These are phyloP conservation scores for Staurois parvus DNA, from an alignment of 2,797 vertebrate genomes.

Conservation along the genomic window DNA sequence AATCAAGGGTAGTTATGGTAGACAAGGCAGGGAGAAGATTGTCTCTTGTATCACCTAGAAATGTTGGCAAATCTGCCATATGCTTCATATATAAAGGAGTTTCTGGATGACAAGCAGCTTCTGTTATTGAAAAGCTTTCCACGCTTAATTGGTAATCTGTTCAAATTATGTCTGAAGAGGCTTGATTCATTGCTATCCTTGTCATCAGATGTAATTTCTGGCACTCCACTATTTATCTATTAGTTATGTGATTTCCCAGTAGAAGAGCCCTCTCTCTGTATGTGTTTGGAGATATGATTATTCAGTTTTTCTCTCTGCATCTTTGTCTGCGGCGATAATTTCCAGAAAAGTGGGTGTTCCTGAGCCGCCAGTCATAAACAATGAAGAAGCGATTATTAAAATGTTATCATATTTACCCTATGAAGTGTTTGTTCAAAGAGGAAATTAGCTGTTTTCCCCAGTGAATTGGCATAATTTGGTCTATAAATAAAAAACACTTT, in stretches of 20 bases:
- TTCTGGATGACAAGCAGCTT: not conserved
- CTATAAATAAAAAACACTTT: not conserved
- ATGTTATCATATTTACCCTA: not conserved
- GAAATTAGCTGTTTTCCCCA: not conserved
- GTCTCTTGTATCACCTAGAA: no score
- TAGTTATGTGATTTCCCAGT: slow-evolving; percentile 20
- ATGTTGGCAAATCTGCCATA: no score
- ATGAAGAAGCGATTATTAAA: not conserved
- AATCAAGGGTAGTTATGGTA: no score
- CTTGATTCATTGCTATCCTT: not conserved
- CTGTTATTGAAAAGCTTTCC: not conserved
- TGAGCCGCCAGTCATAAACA: slow-evolving; percentile 7
- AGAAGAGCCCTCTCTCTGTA: slow-evolving; percentile 8
- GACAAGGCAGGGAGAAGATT: no score
- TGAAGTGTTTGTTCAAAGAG: not conserved
- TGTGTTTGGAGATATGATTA: slow-evolving; percentile 38
- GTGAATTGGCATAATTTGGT: not conserved
- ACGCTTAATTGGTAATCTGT: not conserved
- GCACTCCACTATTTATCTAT: slow-evolving; percentile 25
- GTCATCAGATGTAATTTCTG: slow-evolving; percentile 33
- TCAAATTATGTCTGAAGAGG: not conserved
- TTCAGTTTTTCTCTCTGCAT: slow-evolving; percentile 3
- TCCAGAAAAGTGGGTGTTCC: slow-evolving; percentile 12
- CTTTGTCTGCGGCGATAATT: not conserved
- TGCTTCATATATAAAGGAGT: not conserved